These are phyloP conservation scores for Bradysia coprophila DNA, from an alignment of 1,140 invertebrate species.

Conservation along the genomic window DNA sequence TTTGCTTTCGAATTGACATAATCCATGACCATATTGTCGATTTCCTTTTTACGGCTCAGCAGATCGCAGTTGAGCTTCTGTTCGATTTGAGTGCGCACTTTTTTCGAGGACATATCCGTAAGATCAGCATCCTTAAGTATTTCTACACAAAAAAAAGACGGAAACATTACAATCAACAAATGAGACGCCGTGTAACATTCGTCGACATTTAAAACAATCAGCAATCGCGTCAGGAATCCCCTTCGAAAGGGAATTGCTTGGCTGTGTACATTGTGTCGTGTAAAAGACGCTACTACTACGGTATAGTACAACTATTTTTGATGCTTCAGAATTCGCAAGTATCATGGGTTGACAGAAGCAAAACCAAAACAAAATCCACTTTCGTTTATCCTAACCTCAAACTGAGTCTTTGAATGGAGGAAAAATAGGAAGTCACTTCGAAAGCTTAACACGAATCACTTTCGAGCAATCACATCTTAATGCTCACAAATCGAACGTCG, in stretches of 20 bases:
- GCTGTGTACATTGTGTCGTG: background rate
- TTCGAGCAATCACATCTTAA: too few relatives aligned
- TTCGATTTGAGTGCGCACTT: slow-evolving; percentile 76
- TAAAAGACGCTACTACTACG: background rate
- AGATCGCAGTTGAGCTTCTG: slow-evolving; percentile 61
- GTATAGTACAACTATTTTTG: background rate
- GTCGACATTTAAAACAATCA: background rate
- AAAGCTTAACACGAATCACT: too few relatives aligned
- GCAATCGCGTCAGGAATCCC: background rate
- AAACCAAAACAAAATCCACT: too few relatives aligned
- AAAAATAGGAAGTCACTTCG: too few relatives aligned
- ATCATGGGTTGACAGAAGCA: too few relatives aligned
- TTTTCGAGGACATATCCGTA: slow-evolving; percentile 66
- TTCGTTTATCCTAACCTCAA: too few relatives aligned
- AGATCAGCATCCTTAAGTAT: slow-evolving; percentile 78
- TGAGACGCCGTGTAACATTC: background rate
- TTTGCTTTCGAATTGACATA: slow-evolving; percentile 43
- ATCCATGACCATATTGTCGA: slow-evolving; percentile 69
- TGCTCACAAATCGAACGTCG: too few relatives aligned
- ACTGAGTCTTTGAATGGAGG: too few relatives aligned
- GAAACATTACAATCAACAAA: background rate
- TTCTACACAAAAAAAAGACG: slow-evolving; percentile 29
- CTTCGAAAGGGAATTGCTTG: background rate
- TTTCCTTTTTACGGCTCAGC: slow-evolving; percentile 55
- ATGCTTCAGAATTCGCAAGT: background rate